phyloP scores from a whole-genome alignment of 2,888 invertebrate genomes.

The Xylota sylvarum region DNA sequence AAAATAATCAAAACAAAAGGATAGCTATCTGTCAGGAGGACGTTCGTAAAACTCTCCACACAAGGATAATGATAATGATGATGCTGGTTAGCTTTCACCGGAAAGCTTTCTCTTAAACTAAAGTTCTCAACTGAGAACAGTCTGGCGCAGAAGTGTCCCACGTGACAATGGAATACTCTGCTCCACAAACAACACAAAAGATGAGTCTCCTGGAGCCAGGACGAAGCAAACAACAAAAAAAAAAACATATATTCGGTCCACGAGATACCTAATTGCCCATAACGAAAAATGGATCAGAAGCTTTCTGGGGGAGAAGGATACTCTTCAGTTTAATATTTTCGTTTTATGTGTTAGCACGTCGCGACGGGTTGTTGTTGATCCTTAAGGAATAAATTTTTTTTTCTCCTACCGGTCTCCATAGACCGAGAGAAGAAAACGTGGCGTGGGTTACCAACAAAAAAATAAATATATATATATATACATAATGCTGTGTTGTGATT shows the following conservation, averaged over 20 bases:
- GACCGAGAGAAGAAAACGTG: background rate
- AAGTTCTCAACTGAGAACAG: constrained; percentile 61
- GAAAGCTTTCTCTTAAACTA: constrained; percentile 26
- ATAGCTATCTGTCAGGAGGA: constrained; percentile 4
- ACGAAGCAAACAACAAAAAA: constrained; percentile 1
- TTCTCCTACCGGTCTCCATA: background rate
- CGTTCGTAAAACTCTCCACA: constrained; percentile 37
- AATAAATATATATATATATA: background rate
- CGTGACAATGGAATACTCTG: constrained; percentile 36
- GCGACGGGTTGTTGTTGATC: constrained; percentile 56
- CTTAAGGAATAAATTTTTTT: constrained; percentile 25
- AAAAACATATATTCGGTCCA: constrained; percentile 61
- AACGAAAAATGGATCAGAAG: constrained; percentile 67
- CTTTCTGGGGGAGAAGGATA: constrained; percentile 66
- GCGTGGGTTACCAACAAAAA: background rate
- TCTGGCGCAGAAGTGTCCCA: constrained; percentile 67
- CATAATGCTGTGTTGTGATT: background rate
- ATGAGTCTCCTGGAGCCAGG: constrained; percentile 58
- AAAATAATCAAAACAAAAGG: constrained; percentile 44
- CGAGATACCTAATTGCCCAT: constrained; percentile 70
- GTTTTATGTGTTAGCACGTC: constrained; percentile 75
- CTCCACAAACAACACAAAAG: constrained; percentile 10
- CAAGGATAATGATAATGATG: background rate
- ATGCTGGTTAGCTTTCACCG: background rate
- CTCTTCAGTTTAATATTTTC: constrained; percentile 73